These are phyloP conservation scores for Drosophila demipolita DNA, from an alignment of 2,888 invertebrate species.

Conservation along the genomic window DNA sequence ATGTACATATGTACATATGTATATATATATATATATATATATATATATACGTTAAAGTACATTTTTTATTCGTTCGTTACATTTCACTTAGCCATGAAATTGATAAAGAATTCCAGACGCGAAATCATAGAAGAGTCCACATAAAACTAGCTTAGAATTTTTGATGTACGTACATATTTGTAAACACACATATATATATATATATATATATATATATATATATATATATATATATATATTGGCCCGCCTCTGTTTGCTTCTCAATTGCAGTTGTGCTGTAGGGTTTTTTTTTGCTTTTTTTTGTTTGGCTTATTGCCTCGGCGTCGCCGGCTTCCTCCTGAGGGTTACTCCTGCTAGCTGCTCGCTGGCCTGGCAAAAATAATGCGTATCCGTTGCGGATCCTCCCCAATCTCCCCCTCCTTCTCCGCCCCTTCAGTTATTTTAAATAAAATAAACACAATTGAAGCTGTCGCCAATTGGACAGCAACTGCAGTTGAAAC, in stretches of 20 bases:
- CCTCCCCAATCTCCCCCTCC: constrained; percentile 21
- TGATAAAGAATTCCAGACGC: constrained; percentile 57
- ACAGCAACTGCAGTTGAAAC: constrained; percentile 43
- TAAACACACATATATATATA: not conserved
- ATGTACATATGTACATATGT: not conserved
- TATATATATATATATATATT: not conserved
- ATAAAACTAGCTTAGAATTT: constrained; percentile 55
- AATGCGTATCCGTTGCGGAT: constrained; percentile 80
- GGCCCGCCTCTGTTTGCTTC: too few species aligned
- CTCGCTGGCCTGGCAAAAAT: constrained; percentile 69
- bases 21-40: constrained; percentile 3
- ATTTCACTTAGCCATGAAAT: constrained; percentile 42
- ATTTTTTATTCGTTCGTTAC: constrained; percentile 22
- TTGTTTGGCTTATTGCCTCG: constrained; percentile 66
- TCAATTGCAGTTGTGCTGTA: too few species aligned
- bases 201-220: not conserved
- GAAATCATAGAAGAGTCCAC: not conserved
- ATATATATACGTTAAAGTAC: too few species aligned
- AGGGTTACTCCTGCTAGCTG: constrained; percentile 26
- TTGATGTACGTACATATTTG: constrained; percentile 21
- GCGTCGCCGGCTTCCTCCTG: constrained; percentile 36
- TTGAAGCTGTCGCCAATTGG: constrained; percentile 51
- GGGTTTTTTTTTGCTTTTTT: not conserved
- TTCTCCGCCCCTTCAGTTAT: constrained; percentile 51
- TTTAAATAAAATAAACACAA: constrained; percentile 81